Evolutionary conservation across 2,797 vertebrate species (phyloP), one percentile per base, ranked within the genome.

Genomic region (Emydoidea blandingii): DNA sequence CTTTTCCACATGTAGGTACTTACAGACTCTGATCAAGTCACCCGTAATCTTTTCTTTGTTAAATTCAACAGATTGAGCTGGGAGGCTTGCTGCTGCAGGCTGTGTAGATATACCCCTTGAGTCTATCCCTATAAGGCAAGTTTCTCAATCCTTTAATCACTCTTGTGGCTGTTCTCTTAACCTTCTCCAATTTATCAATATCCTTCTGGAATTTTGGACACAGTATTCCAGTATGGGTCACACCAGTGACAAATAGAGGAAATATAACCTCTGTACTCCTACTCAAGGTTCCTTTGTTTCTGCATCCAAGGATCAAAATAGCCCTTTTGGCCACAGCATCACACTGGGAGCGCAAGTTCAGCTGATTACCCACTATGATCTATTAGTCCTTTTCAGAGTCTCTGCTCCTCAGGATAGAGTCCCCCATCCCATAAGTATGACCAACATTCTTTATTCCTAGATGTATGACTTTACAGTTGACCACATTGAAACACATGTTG

Each of bases 401-500:
- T 59, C 49, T 79, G 74, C 74, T 86, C 23, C 57, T 34, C 76
- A 86, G 44, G 56, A 47, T 50, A 25, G 57, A 18, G 44, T 7
- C 8, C n/a, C 34, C 34, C 25, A 27, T 78, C 14, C 29, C 31
- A 37, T 14, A 4, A 31, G 18, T 53, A n/a, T 56, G 37, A 5
- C 47, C 68, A 76, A 15, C 52, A 41, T 34, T 15, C 34, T 95
- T 91, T 91, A 34, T 94, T 92, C 91, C 85, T 87, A 89, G 62
- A 89, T 95, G 9, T 86, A 34, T 85, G 59, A 34, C 47, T 92
- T 21, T 53, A 8, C 82, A 16, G 57, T 50, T 82, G 41, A 44
- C 56, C 76, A 41, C 8, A 12, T 62, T 47, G 94, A 93, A 88
- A 49, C 10, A 86, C 4, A n/a, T n/a, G n/a, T n/a, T n/a, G 25